Evolutionary conservation across 30 jellyfish, hydroid and myxozoan genomes (phyloP), one percentile per base, ranked within the genome.

Genomic region (Morbakka virulenta): DNA sequence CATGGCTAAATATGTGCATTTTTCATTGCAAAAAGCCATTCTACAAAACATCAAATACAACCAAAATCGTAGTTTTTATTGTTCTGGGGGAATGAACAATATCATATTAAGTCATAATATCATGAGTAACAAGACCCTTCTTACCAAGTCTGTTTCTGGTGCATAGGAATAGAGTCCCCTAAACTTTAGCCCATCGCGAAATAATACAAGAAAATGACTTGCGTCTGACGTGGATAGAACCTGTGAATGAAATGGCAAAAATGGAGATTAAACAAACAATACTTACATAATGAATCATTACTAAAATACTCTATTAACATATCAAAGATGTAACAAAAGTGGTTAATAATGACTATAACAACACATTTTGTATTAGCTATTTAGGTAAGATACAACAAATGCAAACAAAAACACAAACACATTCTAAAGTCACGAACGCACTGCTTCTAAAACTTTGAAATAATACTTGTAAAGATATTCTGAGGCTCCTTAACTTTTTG

Each of bases 131-230:
- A n/a, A n/a, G 1, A 31, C 20, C 21, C 48, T 2, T 11, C 72
- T 2, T 67, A 89, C 97, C 95, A 63, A 79, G 50, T 89, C 95
- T 13, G 14, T 61, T 32, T 89, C 97, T 32, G 95, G 97, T 24
- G 50, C 35, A 67, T 89, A 89, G 0, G 88, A 68, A 62, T 74
- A 89, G 14, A 89, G 79, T 20, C 91, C 86, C 49, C 97, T 71
- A 68, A 82, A 89, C 33, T 89, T 89, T 81, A 89, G 68, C 28
- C 95, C 95, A 25, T 89, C 97, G 47, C 97, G 81, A 80, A 89
- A 89, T 75, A 89, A 61, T 11, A 82, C 97, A 49, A 89, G 69
- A 62, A 89, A 89, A 66, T 89, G 97, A 63, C 77, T 76, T 11
- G 95, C 88, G 29, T 89, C 94, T 20, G 95, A 81, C n/a, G 67